Evolutionary conservation across 1,140 invertebrate genomes (phyloP).

Genomic region (Bombus terrestris): DNA sequence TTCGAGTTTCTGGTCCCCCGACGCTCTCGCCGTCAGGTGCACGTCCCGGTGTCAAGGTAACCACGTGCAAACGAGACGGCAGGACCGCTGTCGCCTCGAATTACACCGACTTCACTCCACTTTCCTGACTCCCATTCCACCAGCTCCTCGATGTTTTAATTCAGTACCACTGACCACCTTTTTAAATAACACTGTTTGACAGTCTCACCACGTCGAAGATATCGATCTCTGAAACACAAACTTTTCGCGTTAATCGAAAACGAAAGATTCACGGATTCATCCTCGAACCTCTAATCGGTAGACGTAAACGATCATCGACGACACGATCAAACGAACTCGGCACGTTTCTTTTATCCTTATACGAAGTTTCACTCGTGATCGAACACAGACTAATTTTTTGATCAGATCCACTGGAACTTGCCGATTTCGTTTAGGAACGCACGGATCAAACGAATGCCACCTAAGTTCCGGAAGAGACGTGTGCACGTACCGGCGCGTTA

Average conservation of each 20-base stretch:
- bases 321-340: background rate
- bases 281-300: background rate
- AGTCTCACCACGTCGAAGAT: background rate
- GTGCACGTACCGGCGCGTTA: constrained; percentile 26
- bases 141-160: background rate
- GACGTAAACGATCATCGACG: background rate
- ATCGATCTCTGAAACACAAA: background rate
- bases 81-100: constrained; percentile 31
- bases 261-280: background rate
- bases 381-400: no score
- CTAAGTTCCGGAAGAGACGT: constrained; percentile 31
- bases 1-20: background rate
- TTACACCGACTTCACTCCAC: constrained; percentile 4
- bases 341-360: background rate
- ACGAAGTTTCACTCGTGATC: constrained; percentile 4
- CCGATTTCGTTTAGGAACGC: background rate
- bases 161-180: background rate
- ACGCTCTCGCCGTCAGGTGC: constrained; percentile 37
- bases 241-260: no score
- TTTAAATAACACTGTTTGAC: background rate
- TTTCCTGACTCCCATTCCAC: background rate
- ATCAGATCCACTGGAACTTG: background rate
- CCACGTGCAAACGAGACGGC: constrained; percentile 49
- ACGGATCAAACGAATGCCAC: background rate
- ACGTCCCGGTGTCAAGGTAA: constrained; percentile 36